Evolutionary conservation across 2,113 vertebrate genomes (phyloP).

Genomic region (Anarhynchus alexandrinus): DNA sequence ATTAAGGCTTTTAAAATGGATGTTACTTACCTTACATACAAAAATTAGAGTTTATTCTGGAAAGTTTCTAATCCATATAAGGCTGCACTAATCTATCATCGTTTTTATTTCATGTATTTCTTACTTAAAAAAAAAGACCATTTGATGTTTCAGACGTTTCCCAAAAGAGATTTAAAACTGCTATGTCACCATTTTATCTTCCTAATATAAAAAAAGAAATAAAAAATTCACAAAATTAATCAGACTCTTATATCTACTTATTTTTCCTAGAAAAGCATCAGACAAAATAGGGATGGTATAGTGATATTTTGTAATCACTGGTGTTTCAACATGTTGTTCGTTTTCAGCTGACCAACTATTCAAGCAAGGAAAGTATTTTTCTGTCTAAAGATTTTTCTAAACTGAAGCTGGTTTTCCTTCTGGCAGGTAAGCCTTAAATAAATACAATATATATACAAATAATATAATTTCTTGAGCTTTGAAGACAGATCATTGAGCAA

Average conservation of each 20-base stretch:
- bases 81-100: neutral
- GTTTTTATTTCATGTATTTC: neutral
- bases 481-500: neutral
- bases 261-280: neutral
- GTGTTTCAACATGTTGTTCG: neutral
- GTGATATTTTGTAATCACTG: neutral
- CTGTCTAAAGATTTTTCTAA: neutral
- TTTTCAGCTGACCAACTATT: neutral
- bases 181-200: fast-evolving
- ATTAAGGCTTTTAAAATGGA: neutral
- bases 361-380: neutral
- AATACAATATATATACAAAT: neutral
- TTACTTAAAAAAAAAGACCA: neutral
- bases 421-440: neutral
- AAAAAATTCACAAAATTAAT: neutral
- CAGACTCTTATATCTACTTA: neutral
- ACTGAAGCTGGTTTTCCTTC: neutral
- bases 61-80: neutral
- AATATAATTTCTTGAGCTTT: neutral
- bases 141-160: neutral
- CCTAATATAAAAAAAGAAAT: neutral
- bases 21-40: neutral
- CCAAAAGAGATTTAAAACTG: neutral
- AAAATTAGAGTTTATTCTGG: neutral
- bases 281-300: neutral